Conservation (phyloP, 2,113 vertebrate genomes). For the Dicerorhinus sumatrensis region DNA sequence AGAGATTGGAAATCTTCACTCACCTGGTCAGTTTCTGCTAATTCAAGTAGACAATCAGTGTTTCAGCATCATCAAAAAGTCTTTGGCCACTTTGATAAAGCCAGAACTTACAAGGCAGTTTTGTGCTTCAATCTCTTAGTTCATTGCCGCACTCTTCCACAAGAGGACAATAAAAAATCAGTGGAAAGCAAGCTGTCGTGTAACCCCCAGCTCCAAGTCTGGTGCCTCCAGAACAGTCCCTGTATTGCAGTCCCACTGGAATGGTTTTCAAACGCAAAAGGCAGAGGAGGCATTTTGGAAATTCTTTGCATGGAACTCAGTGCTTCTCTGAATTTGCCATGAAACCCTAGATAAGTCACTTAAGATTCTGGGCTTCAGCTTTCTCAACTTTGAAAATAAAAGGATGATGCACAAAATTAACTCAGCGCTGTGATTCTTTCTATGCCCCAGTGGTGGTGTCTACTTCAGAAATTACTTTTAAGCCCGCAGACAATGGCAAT, state of each 20-base stretch:
- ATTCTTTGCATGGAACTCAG: background rate
- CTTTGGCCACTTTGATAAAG: background rate
- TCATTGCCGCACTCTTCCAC: background rate
- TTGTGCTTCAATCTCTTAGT: background rate
- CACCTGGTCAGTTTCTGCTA: background rate
- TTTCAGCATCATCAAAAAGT: background rate
- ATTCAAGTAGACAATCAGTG: background rate
- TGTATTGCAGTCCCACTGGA: background rate
- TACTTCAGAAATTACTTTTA: background rate
- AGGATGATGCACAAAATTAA: background rate
- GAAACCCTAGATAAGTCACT: conserved; percentile 27
- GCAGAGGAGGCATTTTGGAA: background rate
- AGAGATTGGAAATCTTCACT: background rate
- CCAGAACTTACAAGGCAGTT: background rate
- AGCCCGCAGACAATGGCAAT: background rate
- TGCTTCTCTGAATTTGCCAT: background rate
- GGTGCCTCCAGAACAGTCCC: background rate
- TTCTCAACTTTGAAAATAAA: conserved; percentile 10
- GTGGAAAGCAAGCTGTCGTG: background rate
- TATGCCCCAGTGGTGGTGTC: background rate
- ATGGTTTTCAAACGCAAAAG: background rate
- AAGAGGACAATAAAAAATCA: background rate
- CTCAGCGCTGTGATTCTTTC: background rate
- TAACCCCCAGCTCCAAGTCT: background rate
- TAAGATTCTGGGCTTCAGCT: conserved; percentile 3